A percentile compares a stretch with the other conserved stretches of the same genome.
These are phyloP conservation scores for Microctonus brassicae DNA, from an alignment of 2,888 invertebrate genomes.

Conservation along the genomic window DNA sequence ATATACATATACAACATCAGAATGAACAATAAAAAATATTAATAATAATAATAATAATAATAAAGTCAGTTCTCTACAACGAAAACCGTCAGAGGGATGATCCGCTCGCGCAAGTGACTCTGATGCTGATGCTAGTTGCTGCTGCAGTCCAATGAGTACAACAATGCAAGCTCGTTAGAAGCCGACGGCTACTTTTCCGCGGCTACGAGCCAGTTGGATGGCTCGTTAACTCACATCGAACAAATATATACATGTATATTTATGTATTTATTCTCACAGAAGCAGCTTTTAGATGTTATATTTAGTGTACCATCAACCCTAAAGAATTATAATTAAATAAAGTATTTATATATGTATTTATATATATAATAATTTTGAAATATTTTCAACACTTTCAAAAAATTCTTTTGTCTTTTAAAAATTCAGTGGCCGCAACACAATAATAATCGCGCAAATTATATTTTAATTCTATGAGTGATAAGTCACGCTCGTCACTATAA, in stretches of 20 bases:
- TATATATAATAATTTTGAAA: neutral
- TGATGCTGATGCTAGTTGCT: neutral
- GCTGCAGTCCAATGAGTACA: conserved; percentile 17
- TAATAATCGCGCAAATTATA: conserved; percentile 68
- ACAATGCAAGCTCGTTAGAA: conserved; percentile 48
- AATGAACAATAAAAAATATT: too few relatives aligned
- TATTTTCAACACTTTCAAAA: neutral
- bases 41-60: conserved; percentile 10
- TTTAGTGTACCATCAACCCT: conserved; percentile 25
- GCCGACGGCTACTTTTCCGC: conserved; percentile 24
- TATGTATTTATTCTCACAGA: neutral
- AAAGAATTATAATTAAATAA: too few relatives aligned
- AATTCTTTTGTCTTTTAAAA: neutral
- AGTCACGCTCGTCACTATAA: conserved; percentile 65
- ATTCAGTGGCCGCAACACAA: conserved; percentile 43
- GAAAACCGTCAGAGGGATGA: neutral
- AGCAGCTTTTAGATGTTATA: conserved; percentile 15
- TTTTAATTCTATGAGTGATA: conserved; percentile 67
- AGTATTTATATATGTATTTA: too few relatives aligned
- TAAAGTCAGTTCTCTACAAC: neutral
- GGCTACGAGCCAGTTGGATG: neutral
- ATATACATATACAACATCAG: neutral
- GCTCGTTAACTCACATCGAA: neutral
- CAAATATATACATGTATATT: conserved; percentile 27
- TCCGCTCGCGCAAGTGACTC: conserved; percentile 2